Evolutionary conservation across 2,888 invertebrate species (phyloP), one percentile per base, ranked within the genome.

Genomic region (Tetragonula carbonaria): DNA sequence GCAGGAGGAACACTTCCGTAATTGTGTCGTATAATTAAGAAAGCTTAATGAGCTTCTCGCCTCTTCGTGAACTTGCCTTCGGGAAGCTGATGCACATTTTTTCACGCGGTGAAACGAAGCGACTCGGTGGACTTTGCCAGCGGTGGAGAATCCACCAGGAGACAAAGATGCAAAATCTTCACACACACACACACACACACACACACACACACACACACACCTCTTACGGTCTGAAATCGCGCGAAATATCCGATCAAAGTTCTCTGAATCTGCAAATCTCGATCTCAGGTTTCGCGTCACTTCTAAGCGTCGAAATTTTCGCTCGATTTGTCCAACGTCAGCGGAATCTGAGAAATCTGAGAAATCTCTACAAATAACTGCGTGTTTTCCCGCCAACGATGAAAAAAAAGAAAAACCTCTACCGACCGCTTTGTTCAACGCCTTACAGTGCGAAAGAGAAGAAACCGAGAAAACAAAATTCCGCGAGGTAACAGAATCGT

Each of bases 31-130:
- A 59, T 74, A 88, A 89, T 88, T 89, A 86, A 82, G 67, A 8
- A 62, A 75, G 84, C 72, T 85, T 85, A 89, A 89, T 82, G 81
- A 89, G 85, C 57, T 67, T 33, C 63, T 71, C 28, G 74, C 62
- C 68, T 50, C 51, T 57, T 57, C 23, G 77, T 68, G 68, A 83
- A 76, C 67, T 80, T 77, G 66, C 38, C 5, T 38, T 80, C 73
- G 57, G 38, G 13, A 38, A 57, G 82, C 82, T 84, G 84, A 79
- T 81, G 68, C 79, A 76, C 78, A 83, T 85, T 89, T 33, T 33
- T 89, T 78, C 87, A 86, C 76, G 77, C 84, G 81, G 85, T 84
- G 75, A 80, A 76, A 76, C n/a, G 3, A 53, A 21, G 4, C 14
- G 38, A 28, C 13, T 45, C 18, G 0, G 11, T 28, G 28, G 53